Conservation (phyloP, 1,140 invertebrate species). For the Vanessa atalanta region DNA sequence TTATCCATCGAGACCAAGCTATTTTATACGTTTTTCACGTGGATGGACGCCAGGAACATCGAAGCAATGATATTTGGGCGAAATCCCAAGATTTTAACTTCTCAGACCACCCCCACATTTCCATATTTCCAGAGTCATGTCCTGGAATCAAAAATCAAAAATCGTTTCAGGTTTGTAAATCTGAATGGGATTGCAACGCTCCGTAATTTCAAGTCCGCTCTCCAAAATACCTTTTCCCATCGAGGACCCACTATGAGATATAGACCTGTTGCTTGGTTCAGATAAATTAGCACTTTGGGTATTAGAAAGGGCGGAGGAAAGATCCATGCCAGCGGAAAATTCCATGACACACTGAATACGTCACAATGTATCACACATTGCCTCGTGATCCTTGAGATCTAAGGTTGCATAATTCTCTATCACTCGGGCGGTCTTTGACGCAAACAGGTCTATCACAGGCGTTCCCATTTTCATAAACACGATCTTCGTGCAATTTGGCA, state of each 20-base stretch:
- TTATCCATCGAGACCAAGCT: background rate
- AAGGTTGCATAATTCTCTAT: too few relatives aligned
- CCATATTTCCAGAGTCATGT: background rate
- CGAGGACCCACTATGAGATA: conserved; percentile 32
- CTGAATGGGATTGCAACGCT: conserved; percentile 36
- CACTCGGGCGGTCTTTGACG: too few relatives aligned
- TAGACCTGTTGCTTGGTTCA: background rate
- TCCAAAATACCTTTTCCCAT: conserved; percentile 43
- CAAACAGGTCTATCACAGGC: too few relatives aligned
- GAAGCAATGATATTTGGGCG: background rate
- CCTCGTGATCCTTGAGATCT: too few relatives aligned
- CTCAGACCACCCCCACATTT: background rate
- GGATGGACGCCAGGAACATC: background rate
- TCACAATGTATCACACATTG: too few relatives aligned
- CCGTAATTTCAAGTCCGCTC: conserved; percentile 40
- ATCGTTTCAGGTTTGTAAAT: background rate
- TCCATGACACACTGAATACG: too few relatives aligned
- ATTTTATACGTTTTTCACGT: background rate
- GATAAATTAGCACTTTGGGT: background rate
- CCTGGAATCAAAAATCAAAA: background rate
- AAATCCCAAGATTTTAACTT: background rate
- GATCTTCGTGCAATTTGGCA: too few relatives aligned
- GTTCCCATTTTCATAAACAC: too few relatives aligned
- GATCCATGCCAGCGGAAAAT: too few relatives aligned
- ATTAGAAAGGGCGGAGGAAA: background rate